Evolutionary conservation across 1,140 invertebrate species (phyloP).

Genomic region (Asbolus verrucosus): DNA sequence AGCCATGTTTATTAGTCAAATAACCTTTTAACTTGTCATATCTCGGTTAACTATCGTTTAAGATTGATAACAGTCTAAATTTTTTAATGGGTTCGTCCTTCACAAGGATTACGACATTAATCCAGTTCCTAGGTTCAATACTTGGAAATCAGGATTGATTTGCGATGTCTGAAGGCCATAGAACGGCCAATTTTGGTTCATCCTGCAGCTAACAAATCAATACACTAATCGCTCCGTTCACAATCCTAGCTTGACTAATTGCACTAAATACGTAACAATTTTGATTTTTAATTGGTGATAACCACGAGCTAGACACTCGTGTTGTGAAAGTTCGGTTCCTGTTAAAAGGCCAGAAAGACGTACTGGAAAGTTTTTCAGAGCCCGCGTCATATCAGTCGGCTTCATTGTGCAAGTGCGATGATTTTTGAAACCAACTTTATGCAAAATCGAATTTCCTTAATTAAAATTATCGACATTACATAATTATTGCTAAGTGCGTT

Average conservation of each 20-base stretch:
- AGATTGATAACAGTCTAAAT: constrained; percentile 1
- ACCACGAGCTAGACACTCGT: constrained; percentile 23
- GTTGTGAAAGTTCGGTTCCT: constrained; percentile 23
- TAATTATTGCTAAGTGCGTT: constrained; percentile 8
- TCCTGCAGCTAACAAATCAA: too few relatives aligned
- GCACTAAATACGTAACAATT: neutral
- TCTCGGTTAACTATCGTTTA: neutral
- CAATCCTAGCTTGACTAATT: too few relatives aligned
- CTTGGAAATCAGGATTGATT: too few relatives aligned
- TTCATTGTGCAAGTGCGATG: constrained; percentile 26
- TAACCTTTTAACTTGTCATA: neutral
- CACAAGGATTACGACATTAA: neutral
- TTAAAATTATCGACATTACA: constrained; percentile 36
- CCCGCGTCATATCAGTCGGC: neutral
- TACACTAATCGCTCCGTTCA: too few relatives aligned
- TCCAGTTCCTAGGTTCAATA: neutral
- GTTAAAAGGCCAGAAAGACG: neutral
- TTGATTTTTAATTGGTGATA: constrained; percentile 10
- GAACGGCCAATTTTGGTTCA: too few relatives aligned
- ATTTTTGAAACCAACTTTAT: constrained; percentile 35
- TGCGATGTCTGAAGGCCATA: too few relatives aligned
- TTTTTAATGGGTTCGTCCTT: constrained; percentile 1
- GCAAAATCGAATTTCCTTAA: constrained; percentile 32
- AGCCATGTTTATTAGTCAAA: too few relatives aligned
- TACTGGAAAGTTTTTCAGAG: neutral